Evolutionary conservation across 2,888 invertebrate genomes (phyloP).

Genomic region (Ceraclea dissimilis): DNA sequence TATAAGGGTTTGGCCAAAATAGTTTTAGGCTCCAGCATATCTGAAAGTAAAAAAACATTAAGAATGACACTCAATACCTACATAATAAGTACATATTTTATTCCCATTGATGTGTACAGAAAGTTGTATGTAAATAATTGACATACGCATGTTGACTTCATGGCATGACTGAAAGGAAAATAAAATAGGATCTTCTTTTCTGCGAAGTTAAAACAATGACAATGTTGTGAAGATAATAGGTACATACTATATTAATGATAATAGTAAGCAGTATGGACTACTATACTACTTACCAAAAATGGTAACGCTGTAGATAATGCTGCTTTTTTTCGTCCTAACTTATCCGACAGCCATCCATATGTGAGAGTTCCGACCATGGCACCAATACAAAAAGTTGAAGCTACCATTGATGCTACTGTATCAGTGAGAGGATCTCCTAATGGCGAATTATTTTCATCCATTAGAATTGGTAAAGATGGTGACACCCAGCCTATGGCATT

Average conservation of each 20-base stretch:
- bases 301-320: slow-evolving; percentile 48
- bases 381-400: slow-evolving; percentile 48
- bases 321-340: slow-evolving; percentile 47
- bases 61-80: too few relatives aligned
- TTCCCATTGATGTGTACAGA: too few relatives aligned
- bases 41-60: slow-evolving; percentile 9
- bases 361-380: slow-evolving; percentile 48
- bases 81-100: too few relatives aligned
- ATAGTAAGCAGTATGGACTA: too few relatives aligned
- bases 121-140: too few relatives aligned
- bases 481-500: slow-evolving; percentile 53
- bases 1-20: slow-evolving; percentile 10
- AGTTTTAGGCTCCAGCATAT: slow-evolving; percentile 18
- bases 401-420: slow-evolving; percentile 50
- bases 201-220: too few relatives aligned
- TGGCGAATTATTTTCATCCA: slow-evolving; percentile 37
- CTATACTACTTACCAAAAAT: slow-evolving; percentile 36
- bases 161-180: too few relatives aligned
- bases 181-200: too few relatives aligned
- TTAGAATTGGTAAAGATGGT: slow-evolving; percentile 50
- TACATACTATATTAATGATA: too few relatives aligned
- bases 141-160: too few relatives aligned
- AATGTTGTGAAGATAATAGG: too few relatives aligned
- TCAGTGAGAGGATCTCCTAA: slow-evolving; percentile 43
- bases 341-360: slow-evolving; percentile 46